Evolutionary conservation across 2,113 vertebrate species (phyloP).

Genomic region (Leptocoma aspasia): DNA sequence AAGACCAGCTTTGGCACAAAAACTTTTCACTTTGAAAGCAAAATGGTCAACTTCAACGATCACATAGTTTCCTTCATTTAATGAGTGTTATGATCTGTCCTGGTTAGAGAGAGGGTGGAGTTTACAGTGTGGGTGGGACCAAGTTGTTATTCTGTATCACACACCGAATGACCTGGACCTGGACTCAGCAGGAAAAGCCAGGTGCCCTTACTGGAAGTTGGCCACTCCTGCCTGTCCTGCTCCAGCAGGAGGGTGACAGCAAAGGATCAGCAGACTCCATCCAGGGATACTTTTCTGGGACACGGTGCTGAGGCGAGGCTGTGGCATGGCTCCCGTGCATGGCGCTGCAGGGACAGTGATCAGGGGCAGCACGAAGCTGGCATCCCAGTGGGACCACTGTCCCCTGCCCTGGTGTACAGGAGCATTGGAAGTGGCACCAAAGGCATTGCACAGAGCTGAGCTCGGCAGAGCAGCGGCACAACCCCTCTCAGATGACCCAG

Average conservation of each 20-base stretch:
- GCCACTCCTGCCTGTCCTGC: not conserved
- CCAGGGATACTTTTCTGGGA: not conserved
- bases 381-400: not conserved
- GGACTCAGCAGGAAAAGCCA: not conserved
- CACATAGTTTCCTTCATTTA: not conserved
- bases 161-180: rapidly evolving
- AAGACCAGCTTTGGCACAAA: not conserved
- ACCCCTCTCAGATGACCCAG: not conserved
- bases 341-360: not conserved
- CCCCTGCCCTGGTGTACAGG: not conserved
- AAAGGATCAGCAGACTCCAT: rapidly evolving
- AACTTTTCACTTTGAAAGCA: not conserved
- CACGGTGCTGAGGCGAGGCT: not conserved
- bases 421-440: rapidly evolving
- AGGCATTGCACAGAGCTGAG: not conserved
- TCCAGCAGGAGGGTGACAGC: not conserved
- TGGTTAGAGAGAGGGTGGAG: not conserved
- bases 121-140: not conserved
- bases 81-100: not conserved
- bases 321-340: rapidly evolving
- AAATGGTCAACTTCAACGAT: not conserved
- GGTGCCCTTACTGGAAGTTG: not conserved
- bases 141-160: not conserved
- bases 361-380: not conserved
- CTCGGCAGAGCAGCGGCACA: rapidly evolving